Percentiles rank a stretch among this genome's conserved stretches.
phyloP scores from a whole-genome alignment of 2,888 invertebrate species.

The Drosophila infuscata region DNA sequence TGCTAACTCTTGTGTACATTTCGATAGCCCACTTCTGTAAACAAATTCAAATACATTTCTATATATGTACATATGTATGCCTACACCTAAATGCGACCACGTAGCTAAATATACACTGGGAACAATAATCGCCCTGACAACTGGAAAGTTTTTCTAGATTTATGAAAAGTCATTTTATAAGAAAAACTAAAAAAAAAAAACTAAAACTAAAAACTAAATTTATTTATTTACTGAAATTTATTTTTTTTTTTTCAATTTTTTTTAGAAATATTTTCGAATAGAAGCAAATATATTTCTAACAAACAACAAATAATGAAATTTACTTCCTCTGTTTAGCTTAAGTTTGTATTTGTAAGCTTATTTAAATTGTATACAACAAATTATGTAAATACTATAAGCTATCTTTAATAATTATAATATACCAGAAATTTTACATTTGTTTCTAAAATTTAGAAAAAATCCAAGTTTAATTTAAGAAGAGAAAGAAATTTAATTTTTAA shows the following conservation, averaged over 20 bases:
- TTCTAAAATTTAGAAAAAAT: not conserved
- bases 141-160: not conserved
- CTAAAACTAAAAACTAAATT: not conserved
- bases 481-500: not conserved
- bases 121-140: not conserved
- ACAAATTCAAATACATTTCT: not conserved
- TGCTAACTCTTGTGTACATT: conserved; percentile 47
- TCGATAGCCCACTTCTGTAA: conserved; percentile 16
- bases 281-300: not conserved
- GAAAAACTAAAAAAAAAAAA: too few relatives aligned
- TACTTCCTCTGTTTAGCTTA: not conserved
- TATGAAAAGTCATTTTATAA: not conserved
- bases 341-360: not conserved
- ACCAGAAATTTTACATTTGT: not conserved
- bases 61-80: not conserved
- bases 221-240: not conserved
- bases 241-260: not conserved
- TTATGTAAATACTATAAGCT: not conserved
- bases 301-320: not conserved
- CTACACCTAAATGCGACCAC: not conserved
- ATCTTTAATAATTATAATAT: not conserved
- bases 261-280: not conserved
- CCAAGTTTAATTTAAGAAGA: not conserved
- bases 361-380: not conserved
- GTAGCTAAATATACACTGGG: not conserved